These are phyloP conservation scores for Periophthalmus magnuspinnatus DNA, from an alignment of 2,797 vertebrate species.

Conservation along the genomic window DNA sequence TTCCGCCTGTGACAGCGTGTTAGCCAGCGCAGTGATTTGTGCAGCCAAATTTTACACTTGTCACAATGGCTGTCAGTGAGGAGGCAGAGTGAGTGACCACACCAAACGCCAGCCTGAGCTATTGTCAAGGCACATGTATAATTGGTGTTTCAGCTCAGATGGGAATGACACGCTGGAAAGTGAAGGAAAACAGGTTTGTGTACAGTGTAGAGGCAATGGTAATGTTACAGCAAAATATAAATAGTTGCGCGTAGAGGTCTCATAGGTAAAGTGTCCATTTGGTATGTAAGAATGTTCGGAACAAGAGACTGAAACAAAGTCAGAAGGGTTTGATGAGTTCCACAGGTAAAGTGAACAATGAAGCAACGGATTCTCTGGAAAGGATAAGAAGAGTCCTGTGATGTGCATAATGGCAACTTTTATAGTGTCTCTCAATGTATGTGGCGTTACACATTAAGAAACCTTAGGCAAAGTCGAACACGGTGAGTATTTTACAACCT, in stretches of 20 bases:
- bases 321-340: too few species aligned
- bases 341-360: too few species aligned
- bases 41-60: constrained; percentile 31
- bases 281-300: too few species aligned
- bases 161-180: constrained; percentile 34
- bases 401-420: too few species aligned
- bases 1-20: constrained; percentile 15
- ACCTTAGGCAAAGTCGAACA: too few species aligned
- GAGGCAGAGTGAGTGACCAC: constrained; percentile 29
- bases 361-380: too few species aligned
- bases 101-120: constrained; percentile 27
- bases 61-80: constrained; percentile 37
- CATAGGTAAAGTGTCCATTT: background rate
- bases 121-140: constrained; percentile 43
- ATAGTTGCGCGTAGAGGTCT: background rate
- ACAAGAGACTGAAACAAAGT: too few species aligned
- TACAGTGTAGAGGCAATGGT: constrained; percentile 22
- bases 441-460: too few species aligned
- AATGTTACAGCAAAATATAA: constrained; percentile 7
- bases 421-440: too few species aligned
- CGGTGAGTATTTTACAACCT: too few species aligned
- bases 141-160: constrained; percentile 50
- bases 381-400: too few species aligned
- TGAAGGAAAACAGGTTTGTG: constrained; percentile 27
- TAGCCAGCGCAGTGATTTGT: constrained; percentile 27